A percentile compares a stretch with the other conserved stretches of the same genome.
These are phyloP conservation scores for Melangyna quadrimaculata DNA, from an alignment of 2,888 invertebrate genomes.

Conservation along the genomic window DNA sequence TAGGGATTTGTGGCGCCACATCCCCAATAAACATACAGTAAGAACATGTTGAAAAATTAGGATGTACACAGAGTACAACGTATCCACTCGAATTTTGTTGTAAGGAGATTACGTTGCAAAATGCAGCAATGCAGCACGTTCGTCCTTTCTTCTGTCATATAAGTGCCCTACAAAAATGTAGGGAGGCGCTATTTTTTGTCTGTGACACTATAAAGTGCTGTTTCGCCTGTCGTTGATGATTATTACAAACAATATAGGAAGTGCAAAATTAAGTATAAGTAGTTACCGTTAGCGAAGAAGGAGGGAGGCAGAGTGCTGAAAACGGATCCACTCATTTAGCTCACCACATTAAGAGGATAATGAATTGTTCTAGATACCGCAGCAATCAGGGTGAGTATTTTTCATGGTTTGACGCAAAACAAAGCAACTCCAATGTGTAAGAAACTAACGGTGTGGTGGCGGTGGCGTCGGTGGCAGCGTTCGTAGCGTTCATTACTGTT, in stretches of 20 bases:
- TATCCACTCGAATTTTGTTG: slow-evolving; percentile 47
- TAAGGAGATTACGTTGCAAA: slow-evolving; percentile 34
- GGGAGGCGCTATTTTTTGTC: slow-evolving; percentile 15
- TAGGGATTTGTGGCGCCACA: slow-evolving; percentile 59
- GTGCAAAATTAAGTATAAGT: slow-evolving; percentile 12
- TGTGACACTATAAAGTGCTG: not conserved
- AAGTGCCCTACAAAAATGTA: slow-evolving; percentile 32
- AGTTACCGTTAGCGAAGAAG: not conserved
- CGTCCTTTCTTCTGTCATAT: not conserved
- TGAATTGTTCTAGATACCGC: slow-evolving; percentile 52
- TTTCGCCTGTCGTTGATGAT: slow-evolving; percentile 32
- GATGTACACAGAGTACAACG: slow-evolving; percentile 43
- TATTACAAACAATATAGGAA: slow-evolving; percentile 17
- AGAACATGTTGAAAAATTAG: slow-evolving; percentile 46
- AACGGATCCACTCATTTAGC: slow-evolving; percentile 45
- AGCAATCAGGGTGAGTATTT: slow-evolving; percentile 28
- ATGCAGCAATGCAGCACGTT: slow-evolving; percentile 48
- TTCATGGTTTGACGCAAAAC: slow-evolving; percentile 37
- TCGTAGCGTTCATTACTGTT: not conserved
- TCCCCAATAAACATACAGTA: slow-evolving; percentile 24
- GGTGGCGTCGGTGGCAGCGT: not conserved
- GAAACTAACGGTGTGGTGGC: not conserved
- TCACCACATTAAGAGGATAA: slow-evolving; percentile 55
- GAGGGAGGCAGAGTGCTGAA: not conserved
- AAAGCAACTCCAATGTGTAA: slow-evolving; percentile 38